A percentile compares a stretch with the other conserved stretches of the same genome.
These are phyloP conservation scores for Ips typographus DNA, from an alignment of 1,140 invertebrate species.

Conservation along the genomic window DNA sequence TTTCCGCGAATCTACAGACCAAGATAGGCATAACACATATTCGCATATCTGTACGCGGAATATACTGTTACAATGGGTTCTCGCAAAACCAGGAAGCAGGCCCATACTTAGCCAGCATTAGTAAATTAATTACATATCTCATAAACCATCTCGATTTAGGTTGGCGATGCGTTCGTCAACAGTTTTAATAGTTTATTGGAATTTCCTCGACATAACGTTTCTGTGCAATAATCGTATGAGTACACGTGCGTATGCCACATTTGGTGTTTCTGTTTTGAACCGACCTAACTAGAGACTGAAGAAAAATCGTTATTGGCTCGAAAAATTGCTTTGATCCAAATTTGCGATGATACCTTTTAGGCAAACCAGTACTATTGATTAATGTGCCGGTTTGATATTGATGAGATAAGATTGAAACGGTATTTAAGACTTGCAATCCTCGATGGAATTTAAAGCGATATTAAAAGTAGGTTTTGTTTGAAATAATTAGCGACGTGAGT, in stretches of 20 bases:
- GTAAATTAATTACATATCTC: conserved; percentile 38
- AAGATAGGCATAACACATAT: conserved; percentile 32
- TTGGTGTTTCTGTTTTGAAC: conserved; percentile 23
- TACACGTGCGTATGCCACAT: conserved; percentile 30
- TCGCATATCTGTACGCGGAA: conserved; percentile 33
- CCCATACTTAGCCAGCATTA: conserved; percentile 28
- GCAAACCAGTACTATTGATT: not conserved
- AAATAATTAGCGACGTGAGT: no score
- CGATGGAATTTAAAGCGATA: conserved; percentile 1
- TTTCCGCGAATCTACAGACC: conserved; percentile 17
- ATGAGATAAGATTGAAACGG: not conserved
- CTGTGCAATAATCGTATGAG: conserved; percentile 21
- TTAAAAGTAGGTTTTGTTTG: not conserved
- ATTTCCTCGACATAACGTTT: conserved; percentile 33
- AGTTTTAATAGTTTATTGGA: conserved; percentile 37
- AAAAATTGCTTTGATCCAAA: conserved; percentile 22
- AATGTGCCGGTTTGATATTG: not conserved
- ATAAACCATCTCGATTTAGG: conserved; percentile 37
- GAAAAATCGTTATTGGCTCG: conserved; percentile 6
- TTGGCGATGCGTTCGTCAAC: conserved; percentile 24
- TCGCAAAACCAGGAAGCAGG: conserved; percentile 22
- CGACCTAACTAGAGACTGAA: conserved; percentile 14
- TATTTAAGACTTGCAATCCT: not conserved
- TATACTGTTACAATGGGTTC: conserved; percentile 33
- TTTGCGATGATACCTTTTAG: conserved; percentile 11